phyloP scores from a whole-genome alignment of 2,113 vertebrate species.

The Pseudonaja textilis region DNA sequence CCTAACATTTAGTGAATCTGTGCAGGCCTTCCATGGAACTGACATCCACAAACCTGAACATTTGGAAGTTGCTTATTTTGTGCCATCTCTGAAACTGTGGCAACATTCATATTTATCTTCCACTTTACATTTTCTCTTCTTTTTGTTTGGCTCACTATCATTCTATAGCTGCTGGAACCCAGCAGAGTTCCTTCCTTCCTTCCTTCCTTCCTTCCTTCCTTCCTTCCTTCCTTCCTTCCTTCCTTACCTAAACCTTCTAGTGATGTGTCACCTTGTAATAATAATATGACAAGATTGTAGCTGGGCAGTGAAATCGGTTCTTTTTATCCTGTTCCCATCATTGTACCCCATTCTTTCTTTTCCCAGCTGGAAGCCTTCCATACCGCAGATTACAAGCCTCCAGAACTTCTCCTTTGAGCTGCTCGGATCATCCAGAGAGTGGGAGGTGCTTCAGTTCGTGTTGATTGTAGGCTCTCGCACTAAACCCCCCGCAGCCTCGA shows the following conservation, averaged over 20 bases:
- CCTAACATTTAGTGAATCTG: not conserved
- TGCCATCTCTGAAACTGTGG: not conserved
- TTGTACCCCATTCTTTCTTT: not conserved
- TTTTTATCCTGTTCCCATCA: not conserved
- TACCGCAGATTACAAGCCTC: not conserved
- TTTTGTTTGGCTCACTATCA: not conserved
- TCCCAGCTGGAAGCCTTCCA: not conserved
- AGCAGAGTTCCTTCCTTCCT: not conserved
- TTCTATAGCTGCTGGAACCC: not conserved
- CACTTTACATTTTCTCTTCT: not conserved
- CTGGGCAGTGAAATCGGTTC: not conserved
- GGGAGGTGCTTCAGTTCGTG: no score
- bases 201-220: not conserved
- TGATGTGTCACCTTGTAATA: not conserved
- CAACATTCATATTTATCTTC: not conserved
- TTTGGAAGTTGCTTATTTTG: not conserved
- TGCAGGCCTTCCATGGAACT: not conserved
- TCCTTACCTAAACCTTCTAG: not conserved
- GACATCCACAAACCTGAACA: not conserved
- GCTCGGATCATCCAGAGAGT: no score
- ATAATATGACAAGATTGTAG: not conserved
- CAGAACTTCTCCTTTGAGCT: no score
- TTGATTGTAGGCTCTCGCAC: no score
- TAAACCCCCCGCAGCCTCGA: no score
- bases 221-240: not conserved